Evolutionary conservation across 2,113 vertebrate genomes (phyloP).

Genomic region (Oceanites oceanicus): DNA sequence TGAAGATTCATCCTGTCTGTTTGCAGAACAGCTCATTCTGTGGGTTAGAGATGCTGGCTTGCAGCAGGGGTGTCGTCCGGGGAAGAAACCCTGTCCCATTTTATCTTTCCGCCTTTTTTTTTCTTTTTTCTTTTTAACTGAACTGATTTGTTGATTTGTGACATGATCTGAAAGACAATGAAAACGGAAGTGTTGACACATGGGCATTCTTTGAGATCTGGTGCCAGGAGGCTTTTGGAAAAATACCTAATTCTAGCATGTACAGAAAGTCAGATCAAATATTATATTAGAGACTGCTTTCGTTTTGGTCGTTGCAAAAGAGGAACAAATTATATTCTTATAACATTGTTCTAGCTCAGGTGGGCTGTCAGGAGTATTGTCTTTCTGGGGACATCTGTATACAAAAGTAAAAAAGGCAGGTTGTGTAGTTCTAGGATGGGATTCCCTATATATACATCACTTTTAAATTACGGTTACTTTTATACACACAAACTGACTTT

Average conservation of each 20-base stretch:
- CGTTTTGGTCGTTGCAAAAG: neutral
- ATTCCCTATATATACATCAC: neutral
- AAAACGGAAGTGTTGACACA: neutral
- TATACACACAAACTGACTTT: neutral
- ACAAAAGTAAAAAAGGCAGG: neutral
- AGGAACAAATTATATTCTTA: neutral
- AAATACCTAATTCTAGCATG: neutral
- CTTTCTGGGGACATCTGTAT: neutral
- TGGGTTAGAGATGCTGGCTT: neutral
- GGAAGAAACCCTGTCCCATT: neutral
- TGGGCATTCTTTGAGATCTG: neutral
- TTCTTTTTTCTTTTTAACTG: neutral
- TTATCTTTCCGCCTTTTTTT: neutral
- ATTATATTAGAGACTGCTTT: neutral
- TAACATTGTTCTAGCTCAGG: neutral
- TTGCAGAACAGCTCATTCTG: neutral
- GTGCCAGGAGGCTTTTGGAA: neutral
- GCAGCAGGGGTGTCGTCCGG: accelerated
- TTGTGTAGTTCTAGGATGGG: neutral
- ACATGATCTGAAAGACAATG: neutral
- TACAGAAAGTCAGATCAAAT: neutral
- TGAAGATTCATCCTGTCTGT: neutral
- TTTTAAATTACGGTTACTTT: neutral
- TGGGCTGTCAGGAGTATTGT: neutral
- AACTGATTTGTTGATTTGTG: neutral